A percentile compares a stretch with the other conserved stretches of the same genome.
Conservation (phyloP, 1,140 invertebrate species). For the Trypoxylus dichotomus region DNA sequence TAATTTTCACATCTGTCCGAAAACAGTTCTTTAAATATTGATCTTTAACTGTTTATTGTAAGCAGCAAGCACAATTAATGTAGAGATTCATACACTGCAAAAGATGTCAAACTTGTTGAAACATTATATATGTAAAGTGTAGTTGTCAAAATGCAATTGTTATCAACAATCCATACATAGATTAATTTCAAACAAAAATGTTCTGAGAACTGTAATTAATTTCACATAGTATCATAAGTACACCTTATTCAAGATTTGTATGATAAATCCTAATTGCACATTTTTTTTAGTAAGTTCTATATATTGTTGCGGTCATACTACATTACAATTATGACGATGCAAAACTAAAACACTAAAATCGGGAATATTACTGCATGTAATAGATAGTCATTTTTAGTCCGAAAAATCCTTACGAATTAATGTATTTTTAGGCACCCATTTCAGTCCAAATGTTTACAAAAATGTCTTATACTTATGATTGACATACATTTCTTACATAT, state of each 20-base stretch:
- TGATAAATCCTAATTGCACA: neutral
- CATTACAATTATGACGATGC: conserved; percentile 4
- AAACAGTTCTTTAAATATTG: no score
- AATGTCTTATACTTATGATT: conserved; percentile 38
- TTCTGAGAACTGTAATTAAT: neutral
- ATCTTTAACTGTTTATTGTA: no score
- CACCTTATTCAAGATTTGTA: neutral
- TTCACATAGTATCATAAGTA: neutral
- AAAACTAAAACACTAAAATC: conserved; percentile 24
- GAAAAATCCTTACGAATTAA: conserved; percentile 19
- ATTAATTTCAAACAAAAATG: no score
- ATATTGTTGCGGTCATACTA: neutral
- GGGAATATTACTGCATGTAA: conserved; percentile 31
- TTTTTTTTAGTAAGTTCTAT: neutral
- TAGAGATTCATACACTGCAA: no score
- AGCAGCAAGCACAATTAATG: no score
- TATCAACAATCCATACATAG: neutral
- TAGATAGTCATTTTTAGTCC: conserved; percentile 35
- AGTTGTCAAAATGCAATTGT: no score
- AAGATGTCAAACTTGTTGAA: no score
- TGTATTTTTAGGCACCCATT: conserved; percentile 43
- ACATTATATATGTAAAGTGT: no score
- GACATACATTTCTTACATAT: conserved; percentile 34
- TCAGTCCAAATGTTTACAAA: conserved; percentile 49
- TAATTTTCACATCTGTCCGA: no score